Conservation (phyloP, 2,888 invertebrate species). For the Ormyrus rosae region DNA sequence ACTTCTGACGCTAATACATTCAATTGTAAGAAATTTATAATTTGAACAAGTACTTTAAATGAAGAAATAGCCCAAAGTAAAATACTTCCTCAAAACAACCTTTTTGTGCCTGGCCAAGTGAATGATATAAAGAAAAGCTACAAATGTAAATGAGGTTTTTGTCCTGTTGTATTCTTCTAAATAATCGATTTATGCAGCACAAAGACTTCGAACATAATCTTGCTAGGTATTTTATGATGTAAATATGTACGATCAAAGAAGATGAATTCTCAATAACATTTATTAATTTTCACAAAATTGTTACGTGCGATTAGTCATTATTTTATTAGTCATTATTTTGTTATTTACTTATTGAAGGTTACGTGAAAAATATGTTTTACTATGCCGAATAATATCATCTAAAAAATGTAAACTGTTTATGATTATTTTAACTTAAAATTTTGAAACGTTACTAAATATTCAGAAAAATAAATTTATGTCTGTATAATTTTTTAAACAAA, state of each 20-base stretch:
- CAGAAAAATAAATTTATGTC: neutral
- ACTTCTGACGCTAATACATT: slow-evolving; percentile 52
- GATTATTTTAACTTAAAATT: neutral
- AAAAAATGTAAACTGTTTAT: neutral
- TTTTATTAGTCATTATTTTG: slow-evolving; percentile 32
- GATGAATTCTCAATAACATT: slow-evolving; percentile 37
- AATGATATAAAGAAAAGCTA: slow-evolving; percentile 39
- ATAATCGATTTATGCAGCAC: slow-evolving; percentile 46
- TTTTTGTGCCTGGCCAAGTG: slow-evolving; percentile 58
- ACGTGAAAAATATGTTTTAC: slow-evolving; percentile 24
- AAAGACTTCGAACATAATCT: slow-evolving; percentile 51
- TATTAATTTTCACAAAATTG: slow-evolving; percentile 39
- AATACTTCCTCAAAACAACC: slow-evolving; percentile 55
- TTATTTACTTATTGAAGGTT: slow-evolving; percentile 23
- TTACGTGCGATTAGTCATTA: slow-evolving; percentile 16
- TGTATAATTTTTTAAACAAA: neutral
- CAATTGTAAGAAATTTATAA: slow-evolving; percentile 29
- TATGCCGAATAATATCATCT: slow-evolving; percentile 13
- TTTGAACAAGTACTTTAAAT: slow-evolving; percentile 35
- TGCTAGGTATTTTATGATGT: slow-evolving; percentile 47
- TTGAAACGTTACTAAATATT: neutral
- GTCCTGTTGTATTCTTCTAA: slow-evolving; percentile 45
- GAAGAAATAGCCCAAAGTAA: slow-evolving; percentile 35
- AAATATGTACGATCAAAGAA: slow-evolving; percentile 33
- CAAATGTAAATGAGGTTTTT: slow-evolving; percentile 42